Evolutionary conservation across 2,888 invertebrate species (phyloP), one percentile per base, ranked within the genome.

Genomic region (Synanthedon andrenaeformis): DNA sequence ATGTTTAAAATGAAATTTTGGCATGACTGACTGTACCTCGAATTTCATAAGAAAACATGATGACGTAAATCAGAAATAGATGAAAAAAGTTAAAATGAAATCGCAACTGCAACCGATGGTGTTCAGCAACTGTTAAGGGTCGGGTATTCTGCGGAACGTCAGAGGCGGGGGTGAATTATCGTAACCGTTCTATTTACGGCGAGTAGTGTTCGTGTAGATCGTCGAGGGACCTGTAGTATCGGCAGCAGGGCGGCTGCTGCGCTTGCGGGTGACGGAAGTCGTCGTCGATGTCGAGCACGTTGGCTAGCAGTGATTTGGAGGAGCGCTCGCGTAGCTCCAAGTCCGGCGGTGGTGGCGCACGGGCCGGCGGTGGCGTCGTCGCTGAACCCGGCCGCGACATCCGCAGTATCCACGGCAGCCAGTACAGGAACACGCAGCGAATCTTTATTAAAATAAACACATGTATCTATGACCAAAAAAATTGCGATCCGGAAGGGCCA

Each of bases 211-310:
- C 87, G 83, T 87, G 87, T 82, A 87, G 86, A 87, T 87, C 87
- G 85, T 87, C 87, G 86, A 87, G 87, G 86, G 87, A 93, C 93
- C 93, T 92, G 89, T 92, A 93, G 86, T 92, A 92, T 81, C 92
- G 91, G 89, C 92, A 93, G 89, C 92, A 92, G 66, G 90, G 88
- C 65, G 90, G 90, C 83, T 92, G 90, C 82, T 92, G 91, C 80
- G 92, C 89, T 74, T 93, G 93, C 77, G 91, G 91, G 84, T 93
- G 94, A 70, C 94, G 91, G 88, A 96, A 95, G 89, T 98, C 98
- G 86, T 98, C 98, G 83, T 98, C 98, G 86, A 98, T 95, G 89
- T 98, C 98, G 74, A 98, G 91, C 73, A 98, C 97, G 88, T 98
- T 98, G 70, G 98, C 97, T 76, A 98, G 90, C 71, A 98, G 91